phyloP scores from a whole-genome alignment of 2,113 vertebrate species.

The Dermatemys mawii region DNA sequence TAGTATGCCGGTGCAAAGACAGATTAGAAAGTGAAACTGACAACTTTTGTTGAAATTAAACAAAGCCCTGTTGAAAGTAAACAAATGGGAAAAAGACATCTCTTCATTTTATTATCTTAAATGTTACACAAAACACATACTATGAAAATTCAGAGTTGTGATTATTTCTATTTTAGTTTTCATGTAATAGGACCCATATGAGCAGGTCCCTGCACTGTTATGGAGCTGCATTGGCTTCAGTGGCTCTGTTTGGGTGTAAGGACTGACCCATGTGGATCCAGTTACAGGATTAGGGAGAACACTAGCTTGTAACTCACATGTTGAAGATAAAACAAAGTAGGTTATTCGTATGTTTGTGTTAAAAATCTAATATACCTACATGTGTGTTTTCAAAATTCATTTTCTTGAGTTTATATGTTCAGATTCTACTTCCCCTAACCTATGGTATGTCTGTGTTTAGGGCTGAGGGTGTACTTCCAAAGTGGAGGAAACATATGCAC shows the following conservation, averaged over 20 bases:
- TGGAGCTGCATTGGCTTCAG: not conserved
- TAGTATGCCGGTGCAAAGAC: not conserved
- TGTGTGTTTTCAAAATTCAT: not conserved
- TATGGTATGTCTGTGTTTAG: too few species aligned
- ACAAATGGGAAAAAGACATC: not conserved
- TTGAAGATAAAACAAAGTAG: not conserved
- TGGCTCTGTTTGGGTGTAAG: too few species aligned
- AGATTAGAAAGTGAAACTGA: not conserved
- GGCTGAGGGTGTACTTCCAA: too few species aligned
- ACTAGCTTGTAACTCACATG: not conserved
- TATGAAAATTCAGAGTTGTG: not conserved
- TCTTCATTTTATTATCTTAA: not conserved
- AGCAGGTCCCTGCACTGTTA: not conserved
- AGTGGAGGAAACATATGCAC: too few species aligned
- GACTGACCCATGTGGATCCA: not conserved
- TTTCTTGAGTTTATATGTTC: not conserved
- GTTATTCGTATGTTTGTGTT: not conserved
- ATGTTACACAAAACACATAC: too few species aligned
- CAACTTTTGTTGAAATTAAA: not conserved
- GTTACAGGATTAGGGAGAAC: not conserved
- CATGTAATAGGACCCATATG: not conserved
- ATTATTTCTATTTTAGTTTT: not conserved
- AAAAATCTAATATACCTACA: not conserved
- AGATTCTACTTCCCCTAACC: too few species aligned
- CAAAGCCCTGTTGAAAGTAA: not conserved